phyloP scores from a whole-genome alignment of 2,113 vertebrate species.

The Embiotoca jacksoni region DNA sequence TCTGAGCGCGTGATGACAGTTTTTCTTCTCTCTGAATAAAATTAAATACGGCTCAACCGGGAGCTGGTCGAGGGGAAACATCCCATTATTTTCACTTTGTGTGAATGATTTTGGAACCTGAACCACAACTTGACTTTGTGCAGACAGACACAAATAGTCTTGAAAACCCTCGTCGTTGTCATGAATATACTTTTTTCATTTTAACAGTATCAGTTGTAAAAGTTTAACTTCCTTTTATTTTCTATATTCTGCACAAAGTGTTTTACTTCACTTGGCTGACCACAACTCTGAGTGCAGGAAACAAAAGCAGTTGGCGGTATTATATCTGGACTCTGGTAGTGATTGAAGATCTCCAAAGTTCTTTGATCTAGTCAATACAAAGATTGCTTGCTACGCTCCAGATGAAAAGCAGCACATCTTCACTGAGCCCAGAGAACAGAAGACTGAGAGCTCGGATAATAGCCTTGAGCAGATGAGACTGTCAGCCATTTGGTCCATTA shows the following conservation, averaged over 20 bases:
- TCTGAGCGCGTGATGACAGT: constrained; percentile 19
- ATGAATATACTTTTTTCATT: constrained; percentile 37
- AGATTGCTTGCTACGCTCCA: constrained; percentile 58
- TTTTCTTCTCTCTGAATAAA: constrained; percentile 49
- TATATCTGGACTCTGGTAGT: constrained; percentile 63
- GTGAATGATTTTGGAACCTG: constrained; percentile 4
- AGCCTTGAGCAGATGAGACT: constrained; percentile 67
- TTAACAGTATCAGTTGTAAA: constrained; percentile 17
- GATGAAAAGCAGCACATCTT: constrained; percentile 70
- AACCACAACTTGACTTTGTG: constrained; percentile 15
- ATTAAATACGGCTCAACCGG: constrained; percentile 38
- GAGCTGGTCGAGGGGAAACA: constrained; percentile 29
- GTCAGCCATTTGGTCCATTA: constrained; percentile 73
- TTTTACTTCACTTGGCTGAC: constrained; percentile 34
- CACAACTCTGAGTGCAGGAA: constrained; percentile 32
- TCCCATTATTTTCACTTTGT: constrained; percentile 33
- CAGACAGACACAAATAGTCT: constrained; percentile 34
- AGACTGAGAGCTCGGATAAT: constrained; percentile 73
- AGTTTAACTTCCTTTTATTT: constrained; percentile 37
- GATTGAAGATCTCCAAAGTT: constrained; percentile 69
- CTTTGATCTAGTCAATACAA: constrained; percentile 76
- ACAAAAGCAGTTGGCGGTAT: constrained; percentile 66
- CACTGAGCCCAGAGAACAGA: constrained; percentile 50
- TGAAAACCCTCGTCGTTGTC: constrained; percentile 29
- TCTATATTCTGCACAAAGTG: constrained; percentile 23